A percentile compares a stretch with the other conserved stretches of the same genome.
phyloP scores from a whole-genome alignment of 2,888 invertebrate genomes.

The Chymomyza amoena region DNA sequence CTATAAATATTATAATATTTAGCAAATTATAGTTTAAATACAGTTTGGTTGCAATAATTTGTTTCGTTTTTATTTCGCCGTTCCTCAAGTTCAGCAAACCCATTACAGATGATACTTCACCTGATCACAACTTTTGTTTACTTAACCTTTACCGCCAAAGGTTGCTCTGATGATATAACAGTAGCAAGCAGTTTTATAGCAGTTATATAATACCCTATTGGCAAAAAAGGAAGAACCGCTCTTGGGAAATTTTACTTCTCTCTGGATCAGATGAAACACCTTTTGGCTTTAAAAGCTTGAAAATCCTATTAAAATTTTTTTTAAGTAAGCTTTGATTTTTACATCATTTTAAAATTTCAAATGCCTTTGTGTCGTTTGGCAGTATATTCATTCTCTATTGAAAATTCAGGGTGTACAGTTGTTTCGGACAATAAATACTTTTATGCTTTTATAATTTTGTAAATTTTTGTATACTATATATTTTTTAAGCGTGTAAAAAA shows the following conservation, averaged over 20 bases:
- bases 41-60: background rate
- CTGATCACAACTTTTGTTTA: slow-evolving; percentile 31
- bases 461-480: slow-evolving; percentile 5
- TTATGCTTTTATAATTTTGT: slow-evolving; percentile 29
- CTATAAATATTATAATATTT: background rate
- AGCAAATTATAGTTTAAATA: background rate
- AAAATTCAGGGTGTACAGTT: slow-evolving; percentile 51
- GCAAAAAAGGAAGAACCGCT: no score
- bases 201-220: no score
- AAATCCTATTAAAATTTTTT: no score
- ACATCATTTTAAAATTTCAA: background rate
- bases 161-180: slow-evolving; percentile 27
- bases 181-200: no score
- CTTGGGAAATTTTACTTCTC: no score
- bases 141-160: slow-evolving; percentile 43
- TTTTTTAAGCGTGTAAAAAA: background rate
- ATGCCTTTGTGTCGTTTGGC: background rate
- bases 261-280: no score
- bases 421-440: slow-evolving; percentile 49
- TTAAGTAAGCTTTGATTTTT: background rate
- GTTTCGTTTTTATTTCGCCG: background rate
- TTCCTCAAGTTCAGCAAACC: background rate
- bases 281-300: no score
- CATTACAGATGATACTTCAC: background rate
- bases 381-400: slow-evolving; percentile 50